A percentile compares a stretch with the other conserved stretches of the same genome.
Conservation (phyloP, 2,888 invertebrate species). For the Drosophila helvetica region DNA sequence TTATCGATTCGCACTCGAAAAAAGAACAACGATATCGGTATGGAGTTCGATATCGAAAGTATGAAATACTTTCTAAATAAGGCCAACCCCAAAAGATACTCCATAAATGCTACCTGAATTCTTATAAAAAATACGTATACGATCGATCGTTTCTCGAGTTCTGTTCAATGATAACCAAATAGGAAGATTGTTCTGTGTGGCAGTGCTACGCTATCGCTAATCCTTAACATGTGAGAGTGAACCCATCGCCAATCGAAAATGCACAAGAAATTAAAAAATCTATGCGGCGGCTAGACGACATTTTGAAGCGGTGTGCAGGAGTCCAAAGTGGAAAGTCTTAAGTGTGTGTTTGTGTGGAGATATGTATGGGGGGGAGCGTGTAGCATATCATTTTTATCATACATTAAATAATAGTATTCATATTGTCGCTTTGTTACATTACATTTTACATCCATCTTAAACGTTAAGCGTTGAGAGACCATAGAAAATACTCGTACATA, state of each 20-base stretch:
- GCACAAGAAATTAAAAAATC: conserved; percentile 26
- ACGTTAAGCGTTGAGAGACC: conserved; percentile 57
- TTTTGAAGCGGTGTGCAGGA: conserved; percentile 21
- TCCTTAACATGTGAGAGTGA: background rate
- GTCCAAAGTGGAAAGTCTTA: conserved; percentile 39
- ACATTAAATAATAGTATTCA: conserved; percentile 66
- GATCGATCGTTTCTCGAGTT: background rate
- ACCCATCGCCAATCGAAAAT: background rate
- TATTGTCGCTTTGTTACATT: conserved; percentile 77
- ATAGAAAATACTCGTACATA: conserved; percentile 55
- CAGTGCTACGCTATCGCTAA: background rate
- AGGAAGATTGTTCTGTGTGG: background rate
- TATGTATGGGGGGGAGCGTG: conserved; percentile 28
- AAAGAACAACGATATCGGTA: no score
- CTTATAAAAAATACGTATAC: no score
- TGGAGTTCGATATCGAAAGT: no score
- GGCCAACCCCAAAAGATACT: no score
- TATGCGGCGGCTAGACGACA: conserved; percentile 12
- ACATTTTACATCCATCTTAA: conserved; percentile 72
- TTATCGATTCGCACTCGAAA: no score
- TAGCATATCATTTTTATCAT: conserved; percentile 62
- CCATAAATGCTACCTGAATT: no score
- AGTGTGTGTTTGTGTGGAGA: conserved; percentile 38
- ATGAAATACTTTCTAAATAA: no score
- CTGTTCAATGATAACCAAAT: background rate